These are phyloP conservation scores for Hirudinaria manillensis DNA, from an alignment of 2,888 invertebrate genomes.

Conservation along the genomic window DNA sequence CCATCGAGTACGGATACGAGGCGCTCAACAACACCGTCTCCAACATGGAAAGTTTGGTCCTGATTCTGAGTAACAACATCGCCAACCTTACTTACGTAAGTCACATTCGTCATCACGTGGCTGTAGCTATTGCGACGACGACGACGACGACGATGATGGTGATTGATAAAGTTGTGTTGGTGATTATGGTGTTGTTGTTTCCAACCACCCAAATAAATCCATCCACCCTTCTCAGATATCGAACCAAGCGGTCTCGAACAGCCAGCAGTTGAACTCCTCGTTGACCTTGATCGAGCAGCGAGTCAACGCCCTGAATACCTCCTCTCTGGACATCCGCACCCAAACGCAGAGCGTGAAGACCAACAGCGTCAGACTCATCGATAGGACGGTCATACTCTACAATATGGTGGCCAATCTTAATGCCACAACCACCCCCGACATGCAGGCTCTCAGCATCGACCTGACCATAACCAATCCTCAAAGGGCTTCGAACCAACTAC, in stretches of 20 bases:
- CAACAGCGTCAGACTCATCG: background rate
- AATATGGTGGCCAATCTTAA: background rate
- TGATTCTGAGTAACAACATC: background rate
- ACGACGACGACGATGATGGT: background rate
- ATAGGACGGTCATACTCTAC: background rate
- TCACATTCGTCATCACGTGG: no score
- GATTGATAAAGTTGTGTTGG: background rate
- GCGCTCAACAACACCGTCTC: conserved; percentile 15
- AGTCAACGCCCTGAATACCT: background rate
- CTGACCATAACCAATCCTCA: background rate
- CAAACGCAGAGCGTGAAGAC: background rate
- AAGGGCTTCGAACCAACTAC: background rate
- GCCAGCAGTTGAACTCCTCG: conserved; percentile 3
- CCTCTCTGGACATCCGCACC: background rate
- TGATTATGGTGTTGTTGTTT: no score
- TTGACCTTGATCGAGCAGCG: background rate
- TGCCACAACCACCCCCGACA: background rate
- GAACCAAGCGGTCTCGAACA: background rate
- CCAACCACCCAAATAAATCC: no score
- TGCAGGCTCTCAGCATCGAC: conserved; percentile 17
- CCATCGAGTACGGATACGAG: background rate
- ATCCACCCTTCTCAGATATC: no score
- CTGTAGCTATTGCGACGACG: background rate
- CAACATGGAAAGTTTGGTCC: background rate
- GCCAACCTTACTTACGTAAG: background rate